Percentiles rank a stretch among this genome's conserved stretches.
Conservation (phyloP, 2,113 vertebrate species). For the Charadrius vociferus region DNA sequence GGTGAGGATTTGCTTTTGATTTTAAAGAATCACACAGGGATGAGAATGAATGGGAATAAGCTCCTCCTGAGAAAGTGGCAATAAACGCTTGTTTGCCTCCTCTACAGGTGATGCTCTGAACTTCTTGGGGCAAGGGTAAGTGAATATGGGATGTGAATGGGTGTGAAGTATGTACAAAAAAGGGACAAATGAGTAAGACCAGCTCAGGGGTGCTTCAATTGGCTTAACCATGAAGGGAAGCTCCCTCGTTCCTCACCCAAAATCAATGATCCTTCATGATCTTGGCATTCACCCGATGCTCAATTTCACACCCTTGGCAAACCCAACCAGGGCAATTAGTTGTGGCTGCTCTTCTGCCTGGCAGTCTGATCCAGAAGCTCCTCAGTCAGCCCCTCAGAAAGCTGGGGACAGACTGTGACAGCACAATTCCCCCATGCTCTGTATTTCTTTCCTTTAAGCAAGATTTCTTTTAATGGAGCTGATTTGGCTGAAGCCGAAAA, state of each 20-base stretch:
- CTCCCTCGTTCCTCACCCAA: not conserved
- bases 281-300: not conserved
- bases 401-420: not conserved
- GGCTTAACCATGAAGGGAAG: not conserved
- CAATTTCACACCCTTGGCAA: not conserved
- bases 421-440: not conserved
- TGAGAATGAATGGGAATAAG: not conserved
- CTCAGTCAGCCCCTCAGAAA: not conserved
- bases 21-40: not conserved
- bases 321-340: not conserved
- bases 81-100: not conserved
- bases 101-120: not conserved
- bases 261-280: not conserved
- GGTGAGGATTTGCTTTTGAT: not conserved
- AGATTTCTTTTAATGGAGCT: not conserved
- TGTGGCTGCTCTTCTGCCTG: not conserved
- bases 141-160: not conserved
- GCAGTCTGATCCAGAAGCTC: not conserved
- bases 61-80: not conserved
- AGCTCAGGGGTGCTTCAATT: not conserved
- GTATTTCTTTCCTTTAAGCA: not conserved
- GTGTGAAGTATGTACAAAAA: not conserved
- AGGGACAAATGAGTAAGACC: not conserved
- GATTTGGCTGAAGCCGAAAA: not conserved
- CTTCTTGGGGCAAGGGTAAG: not conserved